These are phyloP conservation scores for Chrysaora quinquecirrha DNA, from an alignment of 30 jellyfish, hydroid and myxozoan species.

Conservation along the genomic window DNA sequence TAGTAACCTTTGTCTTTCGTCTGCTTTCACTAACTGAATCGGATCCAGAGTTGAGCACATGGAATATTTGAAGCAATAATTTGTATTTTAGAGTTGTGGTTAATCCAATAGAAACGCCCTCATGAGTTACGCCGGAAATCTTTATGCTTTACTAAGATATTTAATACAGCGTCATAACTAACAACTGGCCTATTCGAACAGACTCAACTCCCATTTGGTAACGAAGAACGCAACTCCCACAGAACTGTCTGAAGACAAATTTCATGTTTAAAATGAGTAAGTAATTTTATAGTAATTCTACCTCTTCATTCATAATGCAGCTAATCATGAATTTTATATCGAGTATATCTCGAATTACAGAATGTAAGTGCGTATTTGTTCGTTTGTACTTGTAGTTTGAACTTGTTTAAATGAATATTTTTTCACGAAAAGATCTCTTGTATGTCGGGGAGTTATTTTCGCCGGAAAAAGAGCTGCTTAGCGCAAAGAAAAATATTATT, in stretches of 20 bases:
- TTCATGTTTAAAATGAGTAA: no score
- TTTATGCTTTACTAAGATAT: background rate
- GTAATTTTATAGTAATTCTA: no score
- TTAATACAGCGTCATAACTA: background rate
- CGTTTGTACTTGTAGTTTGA: no score
- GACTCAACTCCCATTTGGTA: background rate
- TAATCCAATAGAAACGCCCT: slow-evolving; percentile 36
- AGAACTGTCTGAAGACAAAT: background rate
- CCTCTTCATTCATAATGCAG: no score
- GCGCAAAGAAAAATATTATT: no score
- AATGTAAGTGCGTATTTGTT: no score
- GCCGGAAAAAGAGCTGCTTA: no score
- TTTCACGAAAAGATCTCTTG: no score
- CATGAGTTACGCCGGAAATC: slow-evolving; percentile 10
- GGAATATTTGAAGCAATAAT: slow-evolving; percentile 38
- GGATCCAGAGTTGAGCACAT: slow-evolving; percentile 43
- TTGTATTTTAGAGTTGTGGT: slow-evolving; percentile 36
- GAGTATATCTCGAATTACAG: no score
- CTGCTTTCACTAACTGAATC: slow-evolving; percentile 32
- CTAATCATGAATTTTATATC: no score
- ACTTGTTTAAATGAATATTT: no score
- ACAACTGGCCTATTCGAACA: background rate
- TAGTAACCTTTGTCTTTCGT: slow-evolving; percentile 51
- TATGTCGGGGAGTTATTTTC: no score
- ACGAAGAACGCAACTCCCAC: background rate